A percentile compares a stretch with the other conserved stretches of the same genome.
Conservation (phyloP, 1,140 invertebrate genomes). For the Cydia splendana region DNA sequence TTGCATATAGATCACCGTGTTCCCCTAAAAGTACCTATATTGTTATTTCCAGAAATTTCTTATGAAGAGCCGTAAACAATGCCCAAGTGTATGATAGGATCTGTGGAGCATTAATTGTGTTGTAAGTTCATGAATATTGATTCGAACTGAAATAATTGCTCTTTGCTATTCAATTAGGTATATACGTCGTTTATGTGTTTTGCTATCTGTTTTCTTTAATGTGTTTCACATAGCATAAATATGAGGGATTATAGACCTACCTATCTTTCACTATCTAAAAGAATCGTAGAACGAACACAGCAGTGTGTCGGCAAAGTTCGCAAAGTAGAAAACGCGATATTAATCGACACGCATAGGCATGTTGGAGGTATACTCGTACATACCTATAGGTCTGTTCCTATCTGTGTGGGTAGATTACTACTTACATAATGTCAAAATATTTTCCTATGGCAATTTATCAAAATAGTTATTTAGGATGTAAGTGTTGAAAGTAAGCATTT, state of each 20-base stretch:
- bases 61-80: slow-evolving; percentile 39
- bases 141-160: slow-evolving; percentile 18
- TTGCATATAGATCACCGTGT: slow-evolving; percentile 76
- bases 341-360: too few species aligned
- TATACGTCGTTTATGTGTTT: slow-evolving; percentile 11
- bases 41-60: slow-evolving; percentile 49
- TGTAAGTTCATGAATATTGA: slow-evolving; percentile 29
- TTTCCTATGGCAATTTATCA: too few species aligned
- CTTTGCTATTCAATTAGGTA: slow-evolving; percentile 3
- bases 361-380: too few species aligned
- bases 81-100: slow-evolving; percentile 28
- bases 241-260: too few species aligned
- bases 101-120: slow-evolving; percentile 11
- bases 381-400: too few species aligned
- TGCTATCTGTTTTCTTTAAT: neutral
- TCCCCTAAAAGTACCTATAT: slow-evolving; percentile 40
- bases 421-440: too few species aligned
- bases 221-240: neutral
- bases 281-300: too few species aligned
- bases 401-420: too few species aligned
- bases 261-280: neutral
- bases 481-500: too few species aligned
- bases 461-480: too few species aligned
- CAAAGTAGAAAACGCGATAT: too few species aligned
- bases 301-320: too few species aligned